Evolutionary conservation across 2,113 vertebrate genomes (phyloP), one percentile per base, ranked within the genome.

Genomic region (Fregetta grallaria): DNA sequence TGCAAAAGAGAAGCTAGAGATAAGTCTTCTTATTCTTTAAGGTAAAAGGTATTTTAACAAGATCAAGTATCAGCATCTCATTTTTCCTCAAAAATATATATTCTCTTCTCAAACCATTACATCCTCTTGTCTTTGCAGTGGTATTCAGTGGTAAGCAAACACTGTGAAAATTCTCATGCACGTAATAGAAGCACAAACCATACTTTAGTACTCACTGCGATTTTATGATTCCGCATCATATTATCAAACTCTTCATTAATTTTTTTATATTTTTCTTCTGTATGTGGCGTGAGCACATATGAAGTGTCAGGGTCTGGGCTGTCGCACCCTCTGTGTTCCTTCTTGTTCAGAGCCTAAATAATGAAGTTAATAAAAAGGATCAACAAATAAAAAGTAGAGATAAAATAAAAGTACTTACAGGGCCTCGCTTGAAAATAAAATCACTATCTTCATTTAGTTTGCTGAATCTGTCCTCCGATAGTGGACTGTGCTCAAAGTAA

Each of bases 161-260:
- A 88, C 96, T 42, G 63, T 88, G 92, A 96, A 88, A 92, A 80
- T 94, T 98, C 97, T 97, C 98, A 98, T 98, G 98, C 98, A 98
- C 45, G 82, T 96, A 96, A 97, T 81, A 97, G 97, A 97, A 98
- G 95, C 97, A 98, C 97, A 98, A 98, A 97, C 97, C 98, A 98
- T 97, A 97, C 98, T 97, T 97, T 96, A 95, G 98, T 98, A 98
- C 98, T 98, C 98, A 98, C 98, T 99, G 99, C 99, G 99, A 99
- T 99, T 99, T 99, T 99, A 99, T 99, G 99, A 99, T 99, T 99
- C 99, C 99, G 98, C 99, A 99, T 99, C 99, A 99, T 99, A 99
- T 99, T 99, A 99, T 99, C 99, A 99, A 99, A 99, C 97, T 99
- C 99, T 99, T 99, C 99, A 99, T 99, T 99, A 98, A 99, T 99